Percentiles rank a stretch among this genome's conserved stretches.
Conservation (phyloP, 35 echinoderm and acorn worm genomes). For the Ptychodera flava region DNA sequence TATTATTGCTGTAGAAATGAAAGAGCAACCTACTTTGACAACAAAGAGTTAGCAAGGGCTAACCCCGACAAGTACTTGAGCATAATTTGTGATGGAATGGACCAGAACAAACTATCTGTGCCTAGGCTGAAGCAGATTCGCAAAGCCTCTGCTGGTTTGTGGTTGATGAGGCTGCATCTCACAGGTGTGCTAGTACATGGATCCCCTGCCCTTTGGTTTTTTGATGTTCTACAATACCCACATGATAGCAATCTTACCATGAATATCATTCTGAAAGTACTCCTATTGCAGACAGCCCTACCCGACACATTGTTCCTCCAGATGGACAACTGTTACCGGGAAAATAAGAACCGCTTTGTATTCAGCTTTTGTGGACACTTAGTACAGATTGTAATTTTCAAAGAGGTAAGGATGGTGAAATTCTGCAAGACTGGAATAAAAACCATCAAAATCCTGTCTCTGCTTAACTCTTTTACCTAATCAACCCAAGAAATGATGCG, state of each 20-base stretch:
- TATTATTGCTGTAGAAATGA: slow-evolving; percentile 24
- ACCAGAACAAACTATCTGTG: slow-evolving; percentile 26
- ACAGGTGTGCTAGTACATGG: slow-evolving; percentile 50
- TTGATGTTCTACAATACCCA: slow-evolving; percentile 41
- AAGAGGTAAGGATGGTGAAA: slow-evolving; percentile 33
- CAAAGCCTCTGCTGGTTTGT: slow-evolving; percentile 8
- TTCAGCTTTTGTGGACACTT: slow-evolving; percentile 28
- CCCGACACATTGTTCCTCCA: slow-evolving; percentile 21
- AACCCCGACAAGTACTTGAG: slow-evolving; percentile 37
- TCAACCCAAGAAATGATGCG: too few species aligned
- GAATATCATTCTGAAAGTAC: slow-evolving; percentile 21
- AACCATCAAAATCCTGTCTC: too few species aligned
- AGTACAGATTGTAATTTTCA: slow-evolving; percentile 25
- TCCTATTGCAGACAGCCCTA: background rate
- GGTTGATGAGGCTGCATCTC: slow-evolving; percentile 39
- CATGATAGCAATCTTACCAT: slow-evolving; percentile 34
- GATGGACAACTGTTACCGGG: slow-evolving; percentile 40
- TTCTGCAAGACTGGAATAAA: too few species aligned
- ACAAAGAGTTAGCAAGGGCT: slow-evolving; percentile 9
- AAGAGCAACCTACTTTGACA: slow-evolving; percentile 38
- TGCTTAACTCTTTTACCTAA: too few species aligned
- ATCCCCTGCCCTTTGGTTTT: slow-evolving; percentile 12
- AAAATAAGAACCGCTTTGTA: slow-evolving; percentile 44
- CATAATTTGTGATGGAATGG: slow-evolving; percentile 51
- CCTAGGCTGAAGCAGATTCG: background rate